Conservation (phyloP, 2,888 invertebrate species). For the Beris chalybata region DNA sequence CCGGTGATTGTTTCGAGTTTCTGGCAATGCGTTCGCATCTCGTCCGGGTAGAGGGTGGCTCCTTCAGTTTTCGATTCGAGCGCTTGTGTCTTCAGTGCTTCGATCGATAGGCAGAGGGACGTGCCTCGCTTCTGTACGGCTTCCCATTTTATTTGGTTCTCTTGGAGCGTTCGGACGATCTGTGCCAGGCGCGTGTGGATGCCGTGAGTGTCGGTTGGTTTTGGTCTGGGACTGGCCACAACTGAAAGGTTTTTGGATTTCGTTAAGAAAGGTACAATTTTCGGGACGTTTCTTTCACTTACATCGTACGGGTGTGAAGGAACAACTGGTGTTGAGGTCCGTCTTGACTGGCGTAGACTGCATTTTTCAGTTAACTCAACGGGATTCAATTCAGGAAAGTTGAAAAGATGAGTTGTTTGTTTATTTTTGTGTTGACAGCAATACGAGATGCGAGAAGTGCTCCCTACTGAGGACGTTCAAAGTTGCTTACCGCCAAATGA, state of each 20-base stretch:
- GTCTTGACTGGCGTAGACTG: neutral
- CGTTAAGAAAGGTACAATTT: neutral
- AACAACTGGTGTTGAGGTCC: neutral
- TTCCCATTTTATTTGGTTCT: constrained; percentile 6
- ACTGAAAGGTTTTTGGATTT: neutral
- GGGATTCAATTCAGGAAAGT: no score
- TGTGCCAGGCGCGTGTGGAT: neutral
- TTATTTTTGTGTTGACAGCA: no score
- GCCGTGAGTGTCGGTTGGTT: no score
- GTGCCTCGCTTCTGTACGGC: neutral
- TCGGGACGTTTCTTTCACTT: neutral
- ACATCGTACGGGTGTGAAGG: constrained; percentile 8
- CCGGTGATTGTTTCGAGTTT: neutral
- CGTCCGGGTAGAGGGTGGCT: neutral
- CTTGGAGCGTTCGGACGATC: neutral
- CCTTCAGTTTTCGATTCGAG: neutral
- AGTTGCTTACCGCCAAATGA: no score
- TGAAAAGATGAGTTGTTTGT: no score
- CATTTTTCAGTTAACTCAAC: neutral
- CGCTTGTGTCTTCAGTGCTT: neutral
- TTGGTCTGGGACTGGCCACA: no score
- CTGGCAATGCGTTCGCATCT: neutral
- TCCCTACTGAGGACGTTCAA: no score
- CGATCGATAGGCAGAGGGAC: neutral
- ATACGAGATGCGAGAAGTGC: no score